Evolutionary conservation across 2,797 vertebrate genomes (phyloP), one percentile per base, ranked within the genome.

Genomic region (Amazona ochrocephala): DNA sequence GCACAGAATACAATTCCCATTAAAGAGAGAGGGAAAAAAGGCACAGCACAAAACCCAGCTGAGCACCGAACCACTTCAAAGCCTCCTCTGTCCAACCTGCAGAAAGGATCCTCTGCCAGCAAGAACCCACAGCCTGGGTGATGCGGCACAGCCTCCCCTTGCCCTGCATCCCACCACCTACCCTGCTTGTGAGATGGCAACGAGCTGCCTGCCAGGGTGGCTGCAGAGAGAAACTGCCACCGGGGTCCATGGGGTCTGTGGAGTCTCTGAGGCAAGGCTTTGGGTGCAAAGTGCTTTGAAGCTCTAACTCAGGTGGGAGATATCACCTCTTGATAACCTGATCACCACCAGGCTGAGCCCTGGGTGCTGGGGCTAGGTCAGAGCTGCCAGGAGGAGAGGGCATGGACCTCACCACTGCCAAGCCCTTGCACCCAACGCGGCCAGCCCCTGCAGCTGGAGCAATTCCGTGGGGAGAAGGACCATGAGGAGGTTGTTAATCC

Each of bases 401-500:
- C 17, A 73, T 0, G 29, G 68, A 73, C 4, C 22, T 22, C 22
- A 24, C 5, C 62, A 11, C 7, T 73, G 39, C 37, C 12, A 26
- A 71, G 9, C 23, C n/a, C 61, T n/a, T 0, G 1, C 0, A 0
- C 32, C 17, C 32, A 37, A 8, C 0, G 2, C 32, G 67, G 58
- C 20, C 70, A 73, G 72, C 8, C 27, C 23, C 26, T 53, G 50
- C 0, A 0, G 27, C 51, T 2, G 3, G 65, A 45, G 4, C 24
- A 4, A 37, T 74, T n/a, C 65, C 7, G 4, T 0, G 2, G 48
- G 44, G 30, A 79, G 62, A 62, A 42, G 32, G 24, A 87, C 17
- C 70, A 76, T 47, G 44, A 71, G 12, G 17, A 65, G 22, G 5
- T 2, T 54, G 27, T 90, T 79, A 92, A 75, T 27, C 4, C 17